Evolutionary conservation across 2,113 vertebrate genomes (phyloP), one percentile per base, ranked within the genome.

Genomic region (Aegypius monachus): DNA sequence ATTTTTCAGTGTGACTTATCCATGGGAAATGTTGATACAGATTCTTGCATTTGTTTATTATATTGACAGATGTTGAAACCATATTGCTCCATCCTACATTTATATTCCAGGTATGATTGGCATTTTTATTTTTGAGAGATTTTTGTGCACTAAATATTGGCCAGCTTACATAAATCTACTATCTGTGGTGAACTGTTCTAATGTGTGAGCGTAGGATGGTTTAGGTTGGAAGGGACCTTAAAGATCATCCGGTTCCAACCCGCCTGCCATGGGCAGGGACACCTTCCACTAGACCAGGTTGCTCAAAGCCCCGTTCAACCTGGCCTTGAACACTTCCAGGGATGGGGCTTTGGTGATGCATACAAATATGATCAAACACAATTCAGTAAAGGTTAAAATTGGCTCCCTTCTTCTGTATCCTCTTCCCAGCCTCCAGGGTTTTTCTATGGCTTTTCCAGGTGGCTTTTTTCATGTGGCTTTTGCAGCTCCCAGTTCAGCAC

Each of bases 61-160:
- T 47, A 16, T 15, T 53, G 75, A 42, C 75, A 75, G 74, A 50
- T 72, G 53, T 55, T 56, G 82, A 63, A 88, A 43, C 29, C 0
- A 0, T 21, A 11, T 32, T 1, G 1, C 36, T 80, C 13, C 22
- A 2, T 50, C 73, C 47, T 16, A 42, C 74, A 61, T 13, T 45
- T 45, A 7, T n/a, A 34, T 53, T 74, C 38, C 58, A 32, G 7
- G 7, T 47, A 13, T 26, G 80, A 73, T 42, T 70, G 23, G 6
- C 27, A 2, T 13, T 52, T 84, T 61, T 47, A 22, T 61, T 83
- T 86, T 38, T 20, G 42, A 78, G 27, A 34, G 12, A 14, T 55
- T 79, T 73, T 74, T 66, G 16, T 4, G 3, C 48, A 13, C 36
- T 47, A 3, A 58, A 9, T n/a, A 25, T 18, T 72, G 59, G 19